These are phyloP conservation scores for Chloroclysta siterata DNA, from an alignment of 2,888 invertebrate genomes.

Conservation along the genomic window DNA sequence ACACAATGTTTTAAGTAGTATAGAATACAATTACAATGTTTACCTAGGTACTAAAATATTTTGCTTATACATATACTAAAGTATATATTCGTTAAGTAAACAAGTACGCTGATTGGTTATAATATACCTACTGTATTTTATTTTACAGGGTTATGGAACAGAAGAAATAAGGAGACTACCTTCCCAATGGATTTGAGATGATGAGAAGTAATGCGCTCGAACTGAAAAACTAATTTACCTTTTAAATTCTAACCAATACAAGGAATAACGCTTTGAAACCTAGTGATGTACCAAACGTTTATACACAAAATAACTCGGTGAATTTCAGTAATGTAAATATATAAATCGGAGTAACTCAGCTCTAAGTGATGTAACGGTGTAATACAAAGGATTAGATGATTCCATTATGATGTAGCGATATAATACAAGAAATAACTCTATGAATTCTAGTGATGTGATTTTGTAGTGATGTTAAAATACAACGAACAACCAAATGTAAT, in stretches of 20 bases:
- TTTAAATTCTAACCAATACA: background rate
- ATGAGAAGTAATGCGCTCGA: slow-evolving; percentile 40
- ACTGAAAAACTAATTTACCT: background rate
- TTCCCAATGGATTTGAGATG: slow-evolving; percentile 61
- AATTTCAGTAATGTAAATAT: background rate
- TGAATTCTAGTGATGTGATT: too few relatives aligned
- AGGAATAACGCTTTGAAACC: background rate
- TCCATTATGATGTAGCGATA: background rate
- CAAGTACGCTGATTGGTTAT: too few relatives aligned
- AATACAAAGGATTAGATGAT: background rate
- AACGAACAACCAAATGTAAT: too few relatives aligned
- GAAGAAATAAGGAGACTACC: slow-evolving; percentile 49
- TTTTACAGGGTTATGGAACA: slow-evolving; percentile 25
- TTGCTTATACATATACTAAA: too few relatives aligned
- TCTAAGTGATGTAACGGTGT: background rate
- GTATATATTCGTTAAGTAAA: too few relatives aligned
- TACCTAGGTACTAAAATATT: too few relatives aligned
- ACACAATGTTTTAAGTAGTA: too few relatives aligned
- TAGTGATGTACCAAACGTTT: background rate
- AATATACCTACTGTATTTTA: background rate
- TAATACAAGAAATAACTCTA: background rate
- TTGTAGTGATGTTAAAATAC: too few relatives aligned
- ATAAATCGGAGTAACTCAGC: background rate
- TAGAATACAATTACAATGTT: too few relatives aligned
- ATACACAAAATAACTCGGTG: background rate